Evolutionary conservation across 2,888 invertebrate species (phyloP), one percentile per base, ranked within the genome.

Genomic region (Agrochola lota): DNA sequence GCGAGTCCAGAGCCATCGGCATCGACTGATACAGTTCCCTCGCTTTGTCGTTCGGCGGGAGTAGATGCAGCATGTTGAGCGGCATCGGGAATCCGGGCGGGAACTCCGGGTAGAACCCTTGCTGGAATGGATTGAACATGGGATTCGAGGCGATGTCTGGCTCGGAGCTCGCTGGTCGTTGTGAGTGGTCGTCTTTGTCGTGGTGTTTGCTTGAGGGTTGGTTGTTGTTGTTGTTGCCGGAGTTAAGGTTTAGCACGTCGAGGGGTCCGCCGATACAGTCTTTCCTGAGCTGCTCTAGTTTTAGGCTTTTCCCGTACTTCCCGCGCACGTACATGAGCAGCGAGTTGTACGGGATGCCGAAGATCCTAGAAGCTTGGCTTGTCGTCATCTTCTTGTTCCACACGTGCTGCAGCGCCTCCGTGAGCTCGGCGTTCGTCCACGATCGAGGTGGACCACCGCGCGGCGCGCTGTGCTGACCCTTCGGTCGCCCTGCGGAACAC

Each of bases 301-400:
- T 99, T 79, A 99, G 97, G 92, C 98, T 98, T 94, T 99, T 99
- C n/a, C 99, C 99, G 94, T 99, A 99, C 93, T 99, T 99, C 73
- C 99, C 99, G 68, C 99, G 97, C 49, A 99, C 99, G 96, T 99
- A 99, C 99, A 99, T 99, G 76, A 99, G 96, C 70, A 99, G 97
- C 67, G 98, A 98, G 96, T 99, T 99, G 97, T 99, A 99, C n/a
- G 99, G 99, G 86, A 99, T 99, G 64, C 99, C 99, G 95, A 98
- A 99, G 93, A 99, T 98, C 84, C 99, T 96, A 43, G 98, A 99
- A 17, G 99, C 99, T 94, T 99, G 98, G 91, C 98, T 98, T 66
- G 99, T 99, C 84, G 99, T 99, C 98, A 99, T 99, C 94, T 98
- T 99, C 93, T 99, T 99, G 95, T 99, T 99, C 99, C 99, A 99